Conservation (phyloP, 1,140 invertebrate genomes). For the Papilio dardanus region DNA sequence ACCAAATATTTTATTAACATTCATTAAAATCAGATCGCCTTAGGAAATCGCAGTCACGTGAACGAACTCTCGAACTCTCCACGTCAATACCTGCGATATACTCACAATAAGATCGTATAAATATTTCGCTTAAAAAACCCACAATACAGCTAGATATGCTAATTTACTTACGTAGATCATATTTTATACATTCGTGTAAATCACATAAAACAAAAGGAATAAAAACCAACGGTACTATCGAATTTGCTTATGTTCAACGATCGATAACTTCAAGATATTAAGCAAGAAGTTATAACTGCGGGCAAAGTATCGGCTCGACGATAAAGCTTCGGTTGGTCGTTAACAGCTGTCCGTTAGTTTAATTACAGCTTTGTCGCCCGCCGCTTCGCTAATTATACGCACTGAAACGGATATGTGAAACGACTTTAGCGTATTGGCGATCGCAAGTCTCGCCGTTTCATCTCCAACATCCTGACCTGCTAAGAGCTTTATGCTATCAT, state of each 20-base stretch:
- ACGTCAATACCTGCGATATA: too few relatives aligned
- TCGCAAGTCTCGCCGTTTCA: conserved; percentile 57
- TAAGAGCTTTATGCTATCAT: conserved; percentile 54
- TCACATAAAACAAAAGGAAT: neutral
- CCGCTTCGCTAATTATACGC: conserved; percentile 69
- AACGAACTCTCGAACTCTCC: too few relatives aligned
- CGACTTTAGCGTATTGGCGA: conserved; percentile 66
- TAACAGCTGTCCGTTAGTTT: conserved; percentile 73
- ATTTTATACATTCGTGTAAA: conserved; percentile 1
- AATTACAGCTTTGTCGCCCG: conserved; percentile 70
- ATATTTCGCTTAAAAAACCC: neutral
- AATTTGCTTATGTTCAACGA: conserved; percentile 41
- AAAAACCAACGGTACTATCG: conserved; percentile 12
- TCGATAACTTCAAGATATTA: conserved; percentile 51
- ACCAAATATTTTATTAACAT: neutral
- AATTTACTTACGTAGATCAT: neutral
- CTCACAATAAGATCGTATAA: neutral
- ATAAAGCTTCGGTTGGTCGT: conserved; percentile 56
- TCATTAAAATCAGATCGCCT: neutral
- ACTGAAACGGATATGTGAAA: conserved; percentile 74
- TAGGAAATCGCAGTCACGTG: neutral
- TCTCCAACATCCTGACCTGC: conserved; percentile 67
- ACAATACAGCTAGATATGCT: neutral
- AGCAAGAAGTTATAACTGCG: conserved; percentile 54
- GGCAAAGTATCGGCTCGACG: conserved; percentile 55